These are phyloP conservation scores for Salpingus planirostris DNA, from an alignment of 2,888 invertebrate genomes.

Conservation along the genomic window DNA sequence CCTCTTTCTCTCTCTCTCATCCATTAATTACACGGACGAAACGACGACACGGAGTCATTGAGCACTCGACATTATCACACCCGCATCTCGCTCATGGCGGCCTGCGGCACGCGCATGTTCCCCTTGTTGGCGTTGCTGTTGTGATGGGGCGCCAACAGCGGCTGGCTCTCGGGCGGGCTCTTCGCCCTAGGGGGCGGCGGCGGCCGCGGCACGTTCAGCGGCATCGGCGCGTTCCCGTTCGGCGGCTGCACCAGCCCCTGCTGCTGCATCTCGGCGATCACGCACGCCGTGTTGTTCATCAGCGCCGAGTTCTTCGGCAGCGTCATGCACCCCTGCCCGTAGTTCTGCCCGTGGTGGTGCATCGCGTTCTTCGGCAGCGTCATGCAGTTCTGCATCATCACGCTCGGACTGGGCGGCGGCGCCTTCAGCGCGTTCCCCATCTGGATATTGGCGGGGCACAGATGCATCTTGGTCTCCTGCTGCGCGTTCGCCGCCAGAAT, in stretches of 20 bases:
- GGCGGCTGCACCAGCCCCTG: constrained; percentile 51
- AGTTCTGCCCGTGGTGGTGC: constrained; percentile 37
- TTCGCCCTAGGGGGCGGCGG: constrained; percentile 49
- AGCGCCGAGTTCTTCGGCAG: constrained; percentile 51
- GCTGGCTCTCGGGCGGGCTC: constrained; percentile 51
- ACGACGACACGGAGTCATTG: constrained; percentile 15
- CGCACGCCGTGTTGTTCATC: constrained; percentile 44
- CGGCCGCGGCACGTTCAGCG: constrained; percentile 48
- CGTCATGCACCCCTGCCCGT: constrained; percentile 42
- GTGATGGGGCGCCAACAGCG: constrained; percentile 43
- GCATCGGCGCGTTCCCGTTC: constrained; percentile 51
- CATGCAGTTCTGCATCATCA: constrained; percentile 42
- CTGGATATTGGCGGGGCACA: constrained; percentile 43
- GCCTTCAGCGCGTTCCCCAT: constrained; percentile 50
- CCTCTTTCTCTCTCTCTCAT: constrained; percentile 11
- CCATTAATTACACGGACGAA: constrained; percentile 28
- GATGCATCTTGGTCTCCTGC: constrained; percentile 45
- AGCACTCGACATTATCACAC: constrained; percentile 57
- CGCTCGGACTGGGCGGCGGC: constrained; percentile 52
- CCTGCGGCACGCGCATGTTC: constrained; percentile 62
- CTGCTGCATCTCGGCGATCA: constrained; percentile 50
- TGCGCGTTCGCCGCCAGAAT: constrained; percentile 49
- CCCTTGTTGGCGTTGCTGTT: constrained; percentile 40
- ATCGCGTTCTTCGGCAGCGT: constrained; percentile 46
- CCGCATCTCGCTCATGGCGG: constrained; percentile 83